These are phyloP conservation scores for Nestor notabilis DNA, from an alignment of 2,113 vertebrate genomes.

Conservation along the genomic window DNA sequence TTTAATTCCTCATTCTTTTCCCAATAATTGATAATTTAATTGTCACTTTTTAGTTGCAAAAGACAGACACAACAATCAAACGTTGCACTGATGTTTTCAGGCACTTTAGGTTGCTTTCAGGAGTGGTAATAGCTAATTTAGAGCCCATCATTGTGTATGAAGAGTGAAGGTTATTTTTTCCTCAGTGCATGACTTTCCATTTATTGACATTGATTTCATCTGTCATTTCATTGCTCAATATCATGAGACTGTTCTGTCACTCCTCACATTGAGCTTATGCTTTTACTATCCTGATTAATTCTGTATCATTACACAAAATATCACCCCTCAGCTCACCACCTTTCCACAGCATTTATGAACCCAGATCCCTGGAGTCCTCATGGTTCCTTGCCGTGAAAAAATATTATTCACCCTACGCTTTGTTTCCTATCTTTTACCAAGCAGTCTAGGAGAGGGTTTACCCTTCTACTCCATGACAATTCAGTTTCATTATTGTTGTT, in stretches of 20 bases:
- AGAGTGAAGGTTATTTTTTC: neutral
- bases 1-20: neutral
- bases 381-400: neutral
- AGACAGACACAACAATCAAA: neutral
- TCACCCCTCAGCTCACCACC: neutral
- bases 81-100: neutral
- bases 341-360: neutral
- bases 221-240: conserved; percentile 1
- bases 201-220: conserved; percentile 24
- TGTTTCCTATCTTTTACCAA: neutral
- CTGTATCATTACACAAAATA: neutral
- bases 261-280: neutral
- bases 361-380: neutral
- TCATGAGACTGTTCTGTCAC: neutral
- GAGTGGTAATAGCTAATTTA: neutral
- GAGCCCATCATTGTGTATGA: neutral
- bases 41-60: neutral
- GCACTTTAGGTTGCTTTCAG: neutral
- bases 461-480: neutral
- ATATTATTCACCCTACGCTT: neutral
- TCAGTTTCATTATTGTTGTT: neutral
- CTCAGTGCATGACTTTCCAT: neutral
- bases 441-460: neutral
- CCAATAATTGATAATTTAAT: neutral
- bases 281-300: conserved; percentile 18